Evolutionary conservation across 1,140 invertebrate genomes (phyloP).

Genomic region (Pinna nobilis): DNA sequence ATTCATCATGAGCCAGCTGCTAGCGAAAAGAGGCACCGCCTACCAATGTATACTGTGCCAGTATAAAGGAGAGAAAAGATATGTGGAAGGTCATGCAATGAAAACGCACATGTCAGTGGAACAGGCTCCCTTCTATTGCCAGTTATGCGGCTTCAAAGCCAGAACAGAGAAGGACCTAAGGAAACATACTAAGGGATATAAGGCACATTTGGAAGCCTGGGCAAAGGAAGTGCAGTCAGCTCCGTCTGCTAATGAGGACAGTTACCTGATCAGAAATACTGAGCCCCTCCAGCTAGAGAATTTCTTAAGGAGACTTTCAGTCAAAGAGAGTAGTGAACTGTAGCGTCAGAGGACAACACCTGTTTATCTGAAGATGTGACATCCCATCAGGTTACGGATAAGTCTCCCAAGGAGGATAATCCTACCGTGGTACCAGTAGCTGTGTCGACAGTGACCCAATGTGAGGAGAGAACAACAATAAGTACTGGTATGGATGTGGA

Average conservation of each 20-base stretch:
- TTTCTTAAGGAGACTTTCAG: background rate
- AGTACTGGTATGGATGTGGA: background rate
- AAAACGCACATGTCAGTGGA: background rate
- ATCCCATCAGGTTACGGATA: background rate
- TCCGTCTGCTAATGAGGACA: background rate
- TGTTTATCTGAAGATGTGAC: background rate
- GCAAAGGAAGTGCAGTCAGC: background rate
- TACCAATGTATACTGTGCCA: constrained; percentile 1
- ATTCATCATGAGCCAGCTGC: background rate
- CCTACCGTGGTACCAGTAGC: background rate
- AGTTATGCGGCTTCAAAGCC: background rate
- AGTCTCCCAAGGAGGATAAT: too few species aligned
- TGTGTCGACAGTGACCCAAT: background rate
- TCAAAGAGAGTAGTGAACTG: background rate
- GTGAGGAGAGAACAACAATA: background rate
- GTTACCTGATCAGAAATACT: background rate
- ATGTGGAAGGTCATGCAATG: background rate
- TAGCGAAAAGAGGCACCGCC: background rate
- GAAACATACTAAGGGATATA: background rate
- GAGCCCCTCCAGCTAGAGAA: background rate
- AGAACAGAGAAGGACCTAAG: background rate
- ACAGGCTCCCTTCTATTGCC: background rate
- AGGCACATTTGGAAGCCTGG: background rate
- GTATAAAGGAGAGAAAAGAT: background rate
- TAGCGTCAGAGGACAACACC: background rate